Conservation (phyloP, 2,113 vertebrate genomes). For the Pristiophorus japonicus region DNA sequence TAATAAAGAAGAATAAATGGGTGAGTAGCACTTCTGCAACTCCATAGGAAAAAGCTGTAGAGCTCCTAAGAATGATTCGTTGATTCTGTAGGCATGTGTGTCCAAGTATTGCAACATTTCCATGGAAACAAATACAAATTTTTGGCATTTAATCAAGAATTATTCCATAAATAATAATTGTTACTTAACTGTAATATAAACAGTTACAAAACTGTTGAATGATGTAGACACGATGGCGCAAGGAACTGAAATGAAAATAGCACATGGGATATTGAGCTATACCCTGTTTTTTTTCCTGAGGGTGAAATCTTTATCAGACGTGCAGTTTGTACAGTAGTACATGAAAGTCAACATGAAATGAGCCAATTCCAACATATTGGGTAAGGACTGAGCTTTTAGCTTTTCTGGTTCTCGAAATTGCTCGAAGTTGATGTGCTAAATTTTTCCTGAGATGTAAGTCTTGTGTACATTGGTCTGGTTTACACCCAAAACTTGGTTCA, state of each 20-base stretch:
- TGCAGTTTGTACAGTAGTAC: not conserved
- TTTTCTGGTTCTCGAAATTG: not conserved
- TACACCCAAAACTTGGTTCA: not conserved
- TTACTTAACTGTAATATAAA: not conserved
- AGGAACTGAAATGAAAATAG: constrained; percentile 1
- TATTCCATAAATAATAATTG: constrained; percentile 24
- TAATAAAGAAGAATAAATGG: not conserved
- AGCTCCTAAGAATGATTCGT: not conserved
- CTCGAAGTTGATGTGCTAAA: not conserved
- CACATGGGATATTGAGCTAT: not conserved
- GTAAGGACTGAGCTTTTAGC: not conserved
- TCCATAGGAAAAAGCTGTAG: not conserved
- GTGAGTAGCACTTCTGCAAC: not conserved
- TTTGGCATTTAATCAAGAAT: constrained; percentile 9
- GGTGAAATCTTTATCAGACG: not conserved
- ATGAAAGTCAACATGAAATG: not conserved
- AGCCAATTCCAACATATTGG: not conserved
- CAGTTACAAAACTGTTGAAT: not conserved
- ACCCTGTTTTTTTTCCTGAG: not conserved
- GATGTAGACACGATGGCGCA: not conserved
- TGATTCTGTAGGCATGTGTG: not conserved
- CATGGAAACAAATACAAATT: constrained; percentile 32
- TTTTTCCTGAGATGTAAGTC: not conserved
- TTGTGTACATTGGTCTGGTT: not conserved
- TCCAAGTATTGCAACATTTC: constrained; percentile 31